phyloP scores from a whole-genome alignment of 2,113 vertebrate species.

The Salvelinus alpinus region DNA sequence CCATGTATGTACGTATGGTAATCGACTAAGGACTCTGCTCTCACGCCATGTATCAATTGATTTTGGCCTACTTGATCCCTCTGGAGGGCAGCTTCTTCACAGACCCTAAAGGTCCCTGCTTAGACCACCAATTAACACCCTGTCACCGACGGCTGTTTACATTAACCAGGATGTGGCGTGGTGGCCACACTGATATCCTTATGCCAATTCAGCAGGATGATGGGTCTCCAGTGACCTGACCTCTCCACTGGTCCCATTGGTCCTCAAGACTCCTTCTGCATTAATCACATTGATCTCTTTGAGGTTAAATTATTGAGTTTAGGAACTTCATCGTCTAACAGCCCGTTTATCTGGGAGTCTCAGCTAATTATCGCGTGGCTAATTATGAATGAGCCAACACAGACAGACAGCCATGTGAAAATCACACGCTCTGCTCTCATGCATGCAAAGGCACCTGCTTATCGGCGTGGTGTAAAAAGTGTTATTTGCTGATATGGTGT shows the following conservation, averaged over 20 bases:
- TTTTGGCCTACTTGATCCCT: constrained; percentile 72
- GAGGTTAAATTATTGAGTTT: constrained; percentile 54
- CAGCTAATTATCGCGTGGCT: constrained; percentile 71
- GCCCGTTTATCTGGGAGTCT: constrained; percentile 64
- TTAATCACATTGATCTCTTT: constrained; percentile 79
- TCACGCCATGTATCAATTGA: constrained; percentile 84
- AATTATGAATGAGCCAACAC: constrained; percentile 63
- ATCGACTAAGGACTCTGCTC: constrained; percentile 78
- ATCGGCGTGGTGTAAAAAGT: constrained; percentile 58
- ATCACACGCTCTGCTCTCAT: constrained; percentile 6
- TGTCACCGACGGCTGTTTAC: constrained; percentile 82
- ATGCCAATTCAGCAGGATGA: constrained; percentile 37
- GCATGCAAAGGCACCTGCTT: constrained; percentile 41
- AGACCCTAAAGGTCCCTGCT: constrained; percentile 47
- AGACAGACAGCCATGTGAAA: constrained; percentile 22
- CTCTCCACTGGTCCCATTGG: constrained; percentile 61
- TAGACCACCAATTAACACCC: constrained; percentile 80
- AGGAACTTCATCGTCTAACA: constrained; percentile 46
- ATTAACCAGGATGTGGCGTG: constrained; percentile 64
- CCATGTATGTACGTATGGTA: constrained; percentile 66
- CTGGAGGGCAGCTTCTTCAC: constrained; percentile 79
- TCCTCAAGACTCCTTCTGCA: constrained; percentile 75
- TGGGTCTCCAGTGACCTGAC: constrained; percentile 81
- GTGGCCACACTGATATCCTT: constrained; percentile 58
- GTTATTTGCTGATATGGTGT: constrained; percentile 61